Conservation (phyloP, 2,888 invertebrate genomes). For the Sympetrum striolatum region DNA sequence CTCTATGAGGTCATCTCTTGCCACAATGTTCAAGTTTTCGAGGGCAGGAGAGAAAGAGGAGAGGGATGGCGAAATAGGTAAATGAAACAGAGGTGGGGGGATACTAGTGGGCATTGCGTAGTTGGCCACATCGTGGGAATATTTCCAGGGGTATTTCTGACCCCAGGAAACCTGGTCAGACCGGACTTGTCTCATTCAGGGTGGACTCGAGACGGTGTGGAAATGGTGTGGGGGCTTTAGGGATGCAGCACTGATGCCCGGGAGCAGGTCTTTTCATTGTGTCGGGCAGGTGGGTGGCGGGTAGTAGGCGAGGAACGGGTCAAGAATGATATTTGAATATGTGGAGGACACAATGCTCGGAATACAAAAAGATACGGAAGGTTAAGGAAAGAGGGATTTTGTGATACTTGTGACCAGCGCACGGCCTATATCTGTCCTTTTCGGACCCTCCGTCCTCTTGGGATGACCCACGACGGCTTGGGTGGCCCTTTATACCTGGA, state of each 20-base stretch:
- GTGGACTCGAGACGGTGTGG: not conserved
- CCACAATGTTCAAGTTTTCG: slow-evolving; percentile 2
- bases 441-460: not conserved
- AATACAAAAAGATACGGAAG: slow-evolving; percentile 3
- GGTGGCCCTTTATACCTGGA: not conserved
- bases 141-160: not conserved
- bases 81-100: not conserved
- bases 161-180: slow-evolving; percentile 15
- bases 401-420: not conserved
- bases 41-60: not conserved
- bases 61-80: not conserved
- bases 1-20: slow-evolving; percentile 28
- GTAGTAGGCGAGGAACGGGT: not conserved
- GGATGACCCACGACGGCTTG: not conserved
- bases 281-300: slow-evolving; percentile 18
- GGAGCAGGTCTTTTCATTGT: slow-evolving; percentile 17
- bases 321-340: slow-evolving; percentile 44
- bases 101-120: not conserved
- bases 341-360: slow-evolving; percentile 18
- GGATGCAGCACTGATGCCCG: not conserved
- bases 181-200: not conserved
- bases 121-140: slow-evolving; percentile 20
- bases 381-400: not conserved
- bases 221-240: not conserved
- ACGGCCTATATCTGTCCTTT: not conserved